Evolutionary conservation across 2,888 invertebrate genomes (phyloP), one percentile per base, ranked within the genome.

Genomic region (Mythimna loreyi): DNA sequence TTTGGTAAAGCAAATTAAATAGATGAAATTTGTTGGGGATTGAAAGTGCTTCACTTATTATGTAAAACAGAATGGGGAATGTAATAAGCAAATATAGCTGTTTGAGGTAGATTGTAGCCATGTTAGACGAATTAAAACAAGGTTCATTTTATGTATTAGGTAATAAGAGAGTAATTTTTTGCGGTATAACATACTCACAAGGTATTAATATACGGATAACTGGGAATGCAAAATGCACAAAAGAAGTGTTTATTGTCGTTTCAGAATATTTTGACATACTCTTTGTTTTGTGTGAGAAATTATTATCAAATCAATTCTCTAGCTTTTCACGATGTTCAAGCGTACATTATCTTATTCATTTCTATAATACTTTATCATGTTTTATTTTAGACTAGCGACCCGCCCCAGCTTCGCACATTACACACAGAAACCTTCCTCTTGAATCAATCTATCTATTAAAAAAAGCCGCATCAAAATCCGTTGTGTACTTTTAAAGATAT

Each of bases 1-100:
- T 65, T 70, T 60, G 40, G 55, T 47, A 57, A 69, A 67, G 50
- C 52, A 65, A 75, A 75, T 65, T 80, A 67, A 80, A 66, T 78
- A 63, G 47, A 75, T 66, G 36, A 52, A 58, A 69, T 47, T 49
- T 40, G 50, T n/a, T 50, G 23, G 45, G 47, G 23, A 21, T 53
- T 33, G 3, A 13, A 50, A 55, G 50, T 69, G 25, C 25, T 60
- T 28, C 67, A 30, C 21, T 25, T 47, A 23, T 56, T 74, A 52
- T 55, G 64, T 55, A 55, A 59, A 64, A 23, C 36, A 40, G 28
- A 53, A 47, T 50, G 13, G 13, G 23, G 50, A 62, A 36, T 43
- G 45, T 52, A 21, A 67, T 75, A 56, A 33, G 56, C 36, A 21
- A 50, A 33, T 47, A 16, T 40, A 36, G 25, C n/a, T 45, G 3